Evolutionary conservation across 2,797 vertebrate genomes (phyloP).

Genomic region (Thripadectes ignobilis): DNA sequence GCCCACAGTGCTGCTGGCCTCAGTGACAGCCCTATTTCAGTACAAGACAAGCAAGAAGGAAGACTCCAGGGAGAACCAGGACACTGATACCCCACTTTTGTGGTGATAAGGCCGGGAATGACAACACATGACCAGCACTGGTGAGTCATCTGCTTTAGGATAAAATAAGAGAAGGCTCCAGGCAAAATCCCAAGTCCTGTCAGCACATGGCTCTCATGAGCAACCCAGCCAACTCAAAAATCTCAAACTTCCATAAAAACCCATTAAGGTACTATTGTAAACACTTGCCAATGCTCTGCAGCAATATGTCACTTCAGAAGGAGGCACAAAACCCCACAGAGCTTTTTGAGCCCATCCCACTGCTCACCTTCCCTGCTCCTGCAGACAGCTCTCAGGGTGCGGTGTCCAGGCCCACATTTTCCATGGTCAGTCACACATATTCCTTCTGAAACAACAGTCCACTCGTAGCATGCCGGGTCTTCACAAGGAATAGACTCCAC

Average conservation of each 20-base stretch:
- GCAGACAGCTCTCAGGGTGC: conserved; percentile 80
- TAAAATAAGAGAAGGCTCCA: neutral
- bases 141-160: neutral
- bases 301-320: neutral
- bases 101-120: neutral
- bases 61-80: neutral
- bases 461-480: conserved; percentile 84
- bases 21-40: neutral
- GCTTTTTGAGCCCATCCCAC: neutral
- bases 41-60: neutral
- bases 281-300: neutral
- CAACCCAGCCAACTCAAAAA: neutral
- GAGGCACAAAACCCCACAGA: fast-evolving
- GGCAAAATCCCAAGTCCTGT: neutral
- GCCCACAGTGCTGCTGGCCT: neutral
- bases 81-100: neutral
- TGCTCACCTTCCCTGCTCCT: conserved; percentile 81
- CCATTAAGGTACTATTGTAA: neutral
- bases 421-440: conserved; percentile 78
- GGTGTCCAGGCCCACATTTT: conserved; percentile 85
- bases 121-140: neutral
- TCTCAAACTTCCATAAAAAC: neutral
- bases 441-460: conserved; percentile 77
- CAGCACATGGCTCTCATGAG: neutral
- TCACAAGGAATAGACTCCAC: conserved; percentile 89